phyloP scores from a whole-genome alignment of 2,113 vertebrate genomes.

The Saccopteryx leptura region DNA sequence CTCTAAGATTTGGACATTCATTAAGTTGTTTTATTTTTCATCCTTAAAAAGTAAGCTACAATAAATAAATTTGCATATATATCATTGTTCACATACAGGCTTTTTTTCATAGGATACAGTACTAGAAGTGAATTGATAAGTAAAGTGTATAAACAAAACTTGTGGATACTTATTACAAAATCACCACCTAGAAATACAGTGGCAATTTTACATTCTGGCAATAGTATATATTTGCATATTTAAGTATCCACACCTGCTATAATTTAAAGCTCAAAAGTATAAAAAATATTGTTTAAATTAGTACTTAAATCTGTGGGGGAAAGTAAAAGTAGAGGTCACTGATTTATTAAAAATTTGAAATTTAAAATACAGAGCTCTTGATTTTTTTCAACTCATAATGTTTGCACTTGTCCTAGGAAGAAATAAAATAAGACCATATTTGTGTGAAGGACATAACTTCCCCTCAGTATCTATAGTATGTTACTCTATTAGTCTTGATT shows the following conservation, averaged over 20 bases:
- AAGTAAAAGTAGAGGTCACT: constrained; percentile 3
- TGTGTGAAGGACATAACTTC: neutral
- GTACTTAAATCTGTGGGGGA: constrained; percentile 29
- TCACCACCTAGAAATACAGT: constrained; percentile 35
- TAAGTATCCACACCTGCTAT: constrained; percentile 54
- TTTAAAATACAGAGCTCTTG: constrained; percentile 21
- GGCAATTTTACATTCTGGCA: constrained; percentile 59
- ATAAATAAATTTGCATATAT: neutral
- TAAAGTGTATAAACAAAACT: constrained; percentile 33
- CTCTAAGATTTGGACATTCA: neutral
- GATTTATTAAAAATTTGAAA: constrained; percentile 55
- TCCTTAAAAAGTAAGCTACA: constrained; percentile 26
- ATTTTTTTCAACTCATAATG: constrained; percentile 32
- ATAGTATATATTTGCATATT: constrained; percentile 33
- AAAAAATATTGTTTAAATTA: constrained; percentile 28
- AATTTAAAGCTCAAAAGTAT: constrained; percentile 48
- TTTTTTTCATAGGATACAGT: neutral
- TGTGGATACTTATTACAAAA: constrained; percentile 43
- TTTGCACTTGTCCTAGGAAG: neutral
- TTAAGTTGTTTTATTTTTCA: constrained; percentile 25
- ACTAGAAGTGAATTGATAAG: neutral
- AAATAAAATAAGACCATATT: constrained; percentile 22
- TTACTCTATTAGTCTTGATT: neutral
- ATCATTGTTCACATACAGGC: neutral
- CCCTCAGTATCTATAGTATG: neutral